These are phyloP conservation scores for Colius striatus DNA, from an alignment of 2,113 vertebrate species.

Conservation along the genomic window DNA sequence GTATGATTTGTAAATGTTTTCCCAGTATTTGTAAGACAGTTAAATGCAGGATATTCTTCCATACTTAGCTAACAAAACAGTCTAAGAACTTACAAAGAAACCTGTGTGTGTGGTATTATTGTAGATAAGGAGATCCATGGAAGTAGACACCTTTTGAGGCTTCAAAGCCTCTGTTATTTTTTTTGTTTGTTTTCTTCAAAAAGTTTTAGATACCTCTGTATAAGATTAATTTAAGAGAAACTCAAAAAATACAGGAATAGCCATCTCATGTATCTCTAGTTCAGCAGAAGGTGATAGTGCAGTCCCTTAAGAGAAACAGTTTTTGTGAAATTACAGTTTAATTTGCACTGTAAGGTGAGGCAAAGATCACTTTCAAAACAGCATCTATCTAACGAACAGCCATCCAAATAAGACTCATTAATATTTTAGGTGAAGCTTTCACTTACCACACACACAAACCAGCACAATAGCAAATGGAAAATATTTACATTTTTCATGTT, in stretches of 20 bases:
- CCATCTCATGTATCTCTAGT: background rate
- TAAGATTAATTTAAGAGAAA: background rate
- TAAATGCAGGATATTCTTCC: background rate
- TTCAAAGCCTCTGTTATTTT: background rate
- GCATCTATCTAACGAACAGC: background rate
- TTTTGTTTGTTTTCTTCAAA: background rate
- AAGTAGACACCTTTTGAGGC: background rate
- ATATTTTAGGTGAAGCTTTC: background rate
- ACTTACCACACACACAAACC: background rate
- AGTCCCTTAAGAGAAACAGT: background rate
- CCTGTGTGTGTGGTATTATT: background rate
- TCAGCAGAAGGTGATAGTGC: background rate
- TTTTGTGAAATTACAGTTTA: background rate
- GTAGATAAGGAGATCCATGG: background rate
- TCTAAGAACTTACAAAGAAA: conserved; percentile 6
- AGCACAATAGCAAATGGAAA: background rate
- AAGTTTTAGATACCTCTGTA: background rate
- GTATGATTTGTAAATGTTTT: conserved; percentile 34
- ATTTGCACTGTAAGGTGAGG: background rate
- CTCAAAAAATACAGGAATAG: background rate
- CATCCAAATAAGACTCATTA: background rate
- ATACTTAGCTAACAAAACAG: conserved; percentile 3
- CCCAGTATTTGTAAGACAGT: conserved; percentile 23
- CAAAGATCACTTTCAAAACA: background rate
- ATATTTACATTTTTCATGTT: conserved; percentile 23